Evolutionary conservation across 2,113 vertebrate species (phyloP), one percentile per base, ranked within the genome.

Genomic region (Theropithecus gelada): DNA sequence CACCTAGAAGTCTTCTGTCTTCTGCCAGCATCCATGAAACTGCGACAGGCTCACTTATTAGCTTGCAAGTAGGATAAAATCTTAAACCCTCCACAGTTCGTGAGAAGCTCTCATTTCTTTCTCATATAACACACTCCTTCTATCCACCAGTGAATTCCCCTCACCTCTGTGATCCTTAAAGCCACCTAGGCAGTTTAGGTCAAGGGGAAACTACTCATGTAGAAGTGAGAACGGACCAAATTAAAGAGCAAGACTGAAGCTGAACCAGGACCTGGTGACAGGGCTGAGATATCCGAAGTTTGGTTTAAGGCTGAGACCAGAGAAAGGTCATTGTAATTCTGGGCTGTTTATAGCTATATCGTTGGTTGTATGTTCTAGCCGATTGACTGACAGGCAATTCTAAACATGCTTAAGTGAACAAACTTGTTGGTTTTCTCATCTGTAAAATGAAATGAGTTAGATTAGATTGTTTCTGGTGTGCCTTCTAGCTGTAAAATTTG

Each of bases 391-490:
- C 30, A 68, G 59, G 59, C 68, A 95, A 59, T 88, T 96, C 61
- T 93, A 40, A 96, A 85, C 84, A 57, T 55, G 76, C 61, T 79
- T 55, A 79, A 20, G 66, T 81, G 89, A 95, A 93, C 78, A 81
- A 84, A 86, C 35, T 64, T 75, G 4, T 66, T 52, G 22, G 30
- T 76, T 96, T 96, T 87, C 93, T 90, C 72, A 52, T 55, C 45
- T 48, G 8, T 64, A 92, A 96, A 88, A 93, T 40, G 23, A 88
- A 70, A 84, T 61, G 66, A 61, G 16, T 80, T 72, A 79, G 20
- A 55, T 80, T 72, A 82, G 17, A 55, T 79, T 70, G 57, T 94
- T 89, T 90, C 92, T 81, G 23, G 85, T 80, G 27, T 75, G 66
- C 45, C 59, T 78, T 13, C 32, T 73, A 81, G 75, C 80, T 88